These are phyloP conservation scores for Chaenodraco wilsoni DNA, from an alignment of 2,797 vertebrate genomes.

Conservation along the genomic window DNA sequence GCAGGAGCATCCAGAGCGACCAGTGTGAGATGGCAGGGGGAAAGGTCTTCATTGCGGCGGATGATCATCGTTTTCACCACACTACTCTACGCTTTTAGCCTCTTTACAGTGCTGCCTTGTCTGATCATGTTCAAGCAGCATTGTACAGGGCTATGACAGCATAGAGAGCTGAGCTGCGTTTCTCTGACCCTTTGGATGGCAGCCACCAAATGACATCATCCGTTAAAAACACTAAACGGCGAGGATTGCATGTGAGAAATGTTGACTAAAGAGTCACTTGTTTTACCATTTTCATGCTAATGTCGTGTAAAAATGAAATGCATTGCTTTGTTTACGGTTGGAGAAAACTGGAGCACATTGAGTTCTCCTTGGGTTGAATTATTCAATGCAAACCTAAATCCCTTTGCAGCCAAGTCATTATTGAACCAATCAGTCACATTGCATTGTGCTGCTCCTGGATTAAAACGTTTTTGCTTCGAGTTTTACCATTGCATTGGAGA, in stretches of 20 bases:
- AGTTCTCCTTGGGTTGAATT: constrained; percentile 69
- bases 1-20: constrained; percentile 33
- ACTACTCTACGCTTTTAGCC: constrained; percentile 85
- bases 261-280: background rate
- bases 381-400: constrained; percentile 79
- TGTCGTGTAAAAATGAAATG: background rate
- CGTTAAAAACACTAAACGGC: constrained; percentile 19
- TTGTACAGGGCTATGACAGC: constrained; percentile 91
- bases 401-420: constrained; percentile 77
- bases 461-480: constrained; percentile 14
- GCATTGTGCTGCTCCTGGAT: constrained; percentile 67
- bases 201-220: constrained; percentile 66
- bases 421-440: constrained; percentile 73
- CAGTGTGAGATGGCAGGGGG: constrained; percentile 30
- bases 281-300: background rate
- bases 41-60: constrained; percentile 52
- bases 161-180: constrained; percentile 73
- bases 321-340: background rate
- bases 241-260: constrained; percentile 4
- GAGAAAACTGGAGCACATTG: background rate
- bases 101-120: constrained; percentile 91
- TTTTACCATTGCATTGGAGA: constrained; percentile 35
- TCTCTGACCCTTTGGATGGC: constrained; percentile 55
- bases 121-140: constrained; percentile 88
- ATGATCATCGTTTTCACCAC: constrained; percentile 26